phyloP scores from a whole-genome alignment of 64 coral and sea anemone genomes.

The Exaiptasia diaphana region DNA sequence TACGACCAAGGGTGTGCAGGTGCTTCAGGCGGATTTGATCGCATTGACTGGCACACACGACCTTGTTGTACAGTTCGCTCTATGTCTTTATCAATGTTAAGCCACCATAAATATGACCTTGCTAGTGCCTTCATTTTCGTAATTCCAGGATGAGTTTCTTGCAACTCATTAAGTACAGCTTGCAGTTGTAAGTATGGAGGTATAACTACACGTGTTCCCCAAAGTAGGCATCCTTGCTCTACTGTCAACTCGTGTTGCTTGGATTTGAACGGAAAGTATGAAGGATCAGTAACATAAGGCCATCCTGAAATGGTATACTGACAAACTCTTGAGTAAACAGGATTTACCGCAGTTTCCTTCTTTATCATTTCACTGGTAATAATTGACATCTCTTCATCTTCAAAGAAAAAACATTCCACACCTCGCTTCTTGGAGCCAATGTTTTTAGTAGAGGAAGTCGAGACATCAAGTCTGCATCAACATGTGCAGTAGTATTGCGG shows the following conservation, averaged over 20 bases:
- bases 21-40: neutral
- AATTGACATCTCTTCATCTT: neutral
- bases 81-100: neutral
- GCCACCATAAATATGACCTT: neutral
- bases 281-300: neutral
- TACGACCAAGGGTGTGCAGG: neutral
- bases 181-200: neutral
- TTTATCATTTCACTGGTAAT: neutral
- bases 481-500: neutral
- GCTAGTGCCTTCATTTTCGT: constrained; percentile 1
- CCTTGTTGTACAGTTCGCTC: neutral
- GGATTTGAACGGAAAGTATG: neutral
- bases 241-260: constrained; percentile 13
- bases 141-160: constrained; percentile 16
- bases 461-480: neutral
- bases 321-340: neutral
- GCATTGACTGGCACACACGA: neutral
- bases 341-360: neutral
- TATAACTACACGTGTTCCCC: constrained; percentile 23
- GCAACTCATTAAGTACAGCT: neutral
- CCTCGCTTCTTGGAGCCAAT: neutral
- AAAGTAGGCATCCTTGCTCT: constrained; percentile 31
- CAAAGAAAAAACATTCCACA: neutral
- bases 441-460: neutral
- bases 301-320: neutral